Percentiles rank a stretch among this genome's conserved stretches.
These are phyloP conservation scores for Urophycis tenuis DNA, from an alignment of 2,797 vertebrate genomes.

Conservation along the genomic window DNA sequence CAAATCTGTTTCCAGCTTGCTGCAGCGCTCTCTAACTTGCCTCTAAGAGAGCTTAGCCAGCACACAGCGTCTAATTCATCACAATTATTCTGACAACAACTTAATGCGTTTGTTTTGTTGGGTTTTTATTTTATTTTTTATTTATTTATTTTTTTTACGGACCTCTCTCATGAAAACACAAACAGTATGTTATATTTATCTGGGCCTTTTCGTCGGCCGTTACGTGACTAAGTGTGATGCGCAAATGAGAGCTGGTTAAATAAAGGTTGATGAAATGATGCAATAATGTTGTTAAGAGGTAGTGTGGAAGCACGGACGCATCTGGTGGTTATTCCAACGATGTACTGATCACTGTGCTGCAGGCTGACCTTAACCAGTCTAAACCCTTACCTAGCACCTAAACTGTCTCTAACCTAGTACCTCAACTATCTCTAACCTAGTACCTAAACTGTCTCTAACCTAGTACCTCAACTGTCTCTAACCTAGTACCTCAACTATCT, in stretches of 20 bases:
- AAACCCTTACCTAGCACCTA: background rate
- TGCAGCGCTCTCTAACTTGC: background rate
- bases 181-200: background rate
- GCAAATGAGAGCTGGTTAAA: background rate
- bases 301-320: background rate
- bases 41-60: background rate
- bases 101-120: background rate
- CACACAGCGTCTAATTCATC: background rate
- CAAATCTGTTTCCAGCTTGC: background rate
- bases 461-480: background rate
- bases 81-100: background rate
- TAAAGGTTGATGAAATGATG: conserved; percentile 6
- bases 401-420: background rate
- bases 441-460: background rate
- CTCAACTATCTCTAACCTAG: background rate
- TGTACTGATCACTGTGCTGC: background rate
- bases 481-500: too few species aligned
- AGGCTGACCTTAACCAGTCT: background rate
- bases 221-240: background rate
- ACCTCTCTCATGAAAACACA: background rate
- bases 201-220: background rate
- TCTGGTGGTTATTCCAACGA: background rate
- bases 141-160: too few species aligned
- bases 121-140: too few species aligned
- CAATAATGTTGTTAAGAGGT: background rate